Percentiles rank a stretch among this genome's conserved stretches.
Evolutionary conservation across 2,113 vertebrate species (phyloP).

Genomic region (Garra rufa): DNA sequence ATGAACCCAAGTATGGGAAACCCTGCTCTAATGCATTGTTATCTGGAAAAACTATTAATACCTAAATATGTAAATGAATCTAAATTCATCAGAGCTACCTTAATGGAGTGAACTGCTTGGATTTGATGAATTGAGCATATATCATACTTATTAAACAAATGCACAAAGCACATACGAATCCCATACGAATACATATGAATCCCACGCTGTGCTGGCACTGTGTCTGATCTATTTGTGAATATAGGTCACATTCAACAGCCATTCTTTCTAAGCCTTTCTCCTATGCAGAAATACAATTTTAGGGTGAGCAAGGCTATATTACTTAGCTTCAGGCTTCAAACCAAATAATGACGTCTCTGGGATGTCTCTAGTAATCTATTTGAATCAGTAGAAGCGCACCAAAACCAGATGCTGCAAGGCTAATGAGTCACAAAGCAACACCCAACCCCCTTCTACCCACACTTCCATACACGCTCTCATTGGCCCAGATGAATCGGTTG

Average conservation of each 20-base stretch:
- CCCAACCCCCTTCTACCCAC: conserved; percentile 3
- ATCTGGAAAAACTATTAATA: background rate
- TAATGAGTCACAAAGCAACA: conserved; percentile 52
- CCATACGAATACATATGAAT: no score
- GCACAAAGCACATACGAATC: background rate
- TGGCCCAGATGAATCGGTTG: conserved; percentile 26
- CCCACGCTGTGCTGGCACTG: background rate
- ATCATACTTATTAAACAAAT: conserved; percentile 5
- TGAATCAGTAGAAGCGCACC: conserved; percentile 30
- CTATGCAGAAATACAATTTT: conserved; percentile 30
- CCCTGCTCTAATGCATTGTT: background rate
- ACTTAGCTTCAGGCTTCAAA: conserved; percentile 42
- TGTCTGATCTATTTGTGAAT: conserved; percentile 52
- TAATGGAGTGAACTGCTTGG: background rate
- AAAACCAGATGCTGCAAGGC: conserved; percentile 54
- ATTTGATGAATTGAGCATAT: background rate
- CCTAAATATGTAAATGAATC: background rate
- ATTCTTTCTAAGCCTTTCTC: conserved; percentile 28
- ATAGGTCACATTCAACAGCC: conserved; percentile 52
- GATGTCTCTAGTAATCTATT: conserved; percentile 51
- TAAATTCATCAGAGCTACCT: background rate
- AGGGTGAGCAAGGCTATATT: conserved; percentile 17
- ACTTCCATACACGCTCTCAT: conserved; percentile 6
- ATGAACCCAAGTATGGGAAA: no score
- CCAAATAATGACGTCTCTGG: conserved; percentile 42